Base-by-base conservation (phyloP, 2,113 vertebrate genomes). In the Atractosteus spatula region DNA sequence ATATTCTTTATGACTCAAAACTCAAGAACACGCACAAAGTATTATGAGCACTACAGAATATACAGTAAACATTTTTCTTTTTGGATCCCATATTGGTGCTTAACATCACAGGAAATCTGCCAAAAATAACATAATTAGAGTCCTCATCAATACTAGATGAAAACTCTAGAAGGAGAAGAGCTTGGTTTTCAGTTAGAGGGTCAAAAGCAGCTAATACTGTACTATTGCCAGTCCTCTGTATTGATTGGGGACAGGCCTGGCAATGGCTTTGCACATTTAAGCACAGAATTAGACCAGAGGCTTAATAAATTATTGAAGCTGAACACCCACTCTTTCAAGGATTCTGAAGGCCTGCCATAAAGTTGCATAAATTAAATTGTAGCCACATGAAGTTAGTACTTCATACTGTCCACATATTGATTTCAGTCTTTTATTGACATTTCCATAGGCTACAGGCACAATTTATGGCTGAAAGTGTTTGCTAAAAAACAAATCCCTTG, bases 331-430 rank as follows among this genome's bases (percentile, higher is more conserved):
- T 76, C 16, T 68, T 76, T 75, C 43, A 69, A 62, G 71, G 59
- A 56, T 54, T 67, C 59, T 69, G 13, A 66, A 29, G 1, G 54
- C 8, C 8, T 64, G 74, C 44, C 17, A 66, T 17, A 63, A 71
- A 64, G 44, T 4, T 71, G 66, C 8, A 51, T 78, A 79, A 75
- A 41, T 68, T 72, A 79, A 79, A 70, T 63, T 75, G 68, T 43
- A 65, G 62, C 14, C 56, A 70, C 47, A 75, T 14, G 11, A 16
- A 68, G 65, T 59, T 68, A 67, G 41, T 68, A 73, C 64, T 66
- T 68, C 55, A 67, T 67, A 68, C 64, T 73, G 71, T 66, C 71
- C 64, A 67, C 63, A 68, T 67, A 73, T 59, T 67, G 65, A 67
- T 67, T 72, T 66, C 42, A 44, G 62, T 55, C 54, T 17, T 16